These are phyloP conservation scores for Cecidostiba fungosa DNA, from an alignment of 2,888 invertebrate genomes.

Conservation along the genomic window DNA sequence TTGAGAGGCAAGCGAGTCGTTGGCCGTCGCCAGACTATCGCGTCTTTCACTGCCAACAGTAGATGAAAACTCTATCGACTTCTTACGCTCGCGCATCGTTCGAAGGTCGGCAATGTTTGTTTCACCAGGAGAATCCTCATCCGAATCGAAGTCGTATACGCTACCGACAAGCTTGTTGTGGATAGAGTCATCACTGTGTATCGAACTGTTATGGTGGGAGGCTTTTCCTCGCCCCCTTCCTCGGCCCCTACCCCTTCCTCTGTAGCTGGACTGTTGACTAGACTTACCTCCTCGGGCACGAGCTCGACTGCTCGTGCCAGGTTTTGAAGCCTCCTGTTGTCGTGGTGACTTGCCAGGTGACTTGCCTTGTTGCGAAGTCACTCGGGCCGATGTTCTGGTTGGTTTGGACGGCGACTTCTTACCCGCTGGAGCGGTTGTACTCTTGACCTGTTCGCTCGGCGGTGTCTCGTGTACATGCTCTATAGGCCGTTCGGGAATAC, in stretches of 20 bases:
- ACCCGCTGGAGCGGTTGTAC: conserved; percentile 73
- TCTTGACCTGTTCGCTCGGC: conserved; percentile 59
- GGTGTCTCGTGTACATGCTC: conserved; percentile 25
- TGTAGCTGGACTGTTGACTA: conserved; percentile 71
- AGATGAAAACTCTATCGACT: conserved; percentile 81
- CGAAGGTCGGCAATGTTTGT: conserved; percentile 88
- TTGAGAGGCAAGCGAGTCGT: conserved; percentile 65
- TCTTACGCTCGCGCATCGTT: conserved; percentile 89
- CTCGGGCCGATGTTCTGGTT: conserved; percentile 84
- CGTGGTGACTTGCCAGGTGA: conserved; percentile 85
- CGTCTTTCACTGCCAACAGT: conserved; percentile 70
- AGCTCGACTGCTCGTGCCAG: conserved; percentile 77
- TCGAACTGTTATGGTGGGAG: conserved; percentile 67
- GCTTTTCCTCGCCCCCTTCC: conserved; percentile 80
- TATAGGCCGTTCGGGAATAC: conserved; percentile 22
- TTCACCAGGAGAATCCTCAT: conserved; percentile 90
- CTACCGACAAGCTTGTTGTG: conserved; percentile 92
- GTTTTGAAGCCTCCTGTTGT: conserved; percentile 70
- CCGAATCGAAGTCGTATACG: conserved; percentile 92
- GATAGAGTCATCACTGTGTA: conserved; percentile 85
- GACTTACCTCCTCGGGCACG: conserved; percentile 80
- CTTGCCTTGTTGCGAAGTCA: conserved; percentile 83
- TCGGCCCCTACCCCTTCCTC: conserved; percentile 76
- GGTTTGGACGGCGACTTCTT: conserved; percentile 84
- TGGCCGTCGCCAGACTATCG: conserved; percentile 65